Conservation (phyloP, 2,888 invertebrate genomes). For the Metellina segmentata region DNA sequence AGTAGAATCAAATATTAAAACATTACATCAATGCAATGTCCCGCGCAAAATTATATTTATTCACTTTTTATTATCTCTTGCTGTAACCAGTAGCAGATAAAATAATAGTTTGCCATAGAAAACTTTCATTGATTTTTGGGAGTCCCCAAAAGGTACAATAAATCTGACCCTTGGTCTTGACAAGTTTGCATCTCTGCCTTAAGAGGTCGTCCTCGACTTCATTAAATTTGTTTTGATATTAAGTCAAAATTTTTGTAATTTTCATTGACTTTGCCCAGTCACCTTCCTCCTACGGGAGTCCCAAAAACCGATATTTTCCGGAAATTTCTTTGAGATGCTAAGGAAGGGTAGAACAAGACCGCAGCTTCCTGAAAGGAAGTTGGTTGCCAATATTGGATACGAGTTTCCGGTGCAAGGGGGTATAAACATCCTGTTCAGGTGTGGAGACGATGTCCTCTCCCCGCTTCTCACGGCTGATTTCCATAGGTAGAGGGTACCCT, state of each 20-base stretch:
- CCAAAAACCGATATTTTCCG: constrained; percentile 46
- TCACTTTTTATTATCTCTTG: no score
- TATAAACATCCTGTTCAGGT: constrained; percentile 68
- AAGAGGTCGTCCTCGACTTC: no score
- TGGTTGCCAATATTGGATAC: constrained; percentile 50
- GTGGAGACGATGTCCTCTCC: constrained; percentile 11
- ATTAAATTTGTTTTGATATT: neutral
- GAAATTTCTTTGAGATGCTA: constrained; percentile 32
- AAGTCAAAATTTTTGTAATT: neutral
- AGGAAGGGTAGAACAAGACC: neutral
- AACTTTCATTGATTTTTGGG: no score
- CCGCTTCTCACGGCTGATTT: neutral
- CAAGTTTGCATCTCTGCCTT: no score
- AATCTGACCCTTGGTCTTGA: no score
- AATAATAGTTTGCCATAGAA: no score
- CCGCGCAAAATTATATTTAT: no score
- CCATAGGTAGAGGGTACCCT: neutral
- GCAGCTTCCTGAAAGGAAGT: constrained; percentile 44
- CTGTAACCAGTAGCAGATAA: no score
- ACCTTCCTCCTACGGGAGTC: neutral
- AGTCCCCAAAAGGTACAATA: no score
- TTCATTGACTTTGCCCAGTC: neutral
- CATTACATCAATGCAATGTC: no score
- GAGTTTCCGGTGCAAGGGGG: constrained; percentile 49
- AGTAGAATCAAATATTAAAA: no score